Evolutionary conservation across 2,797 vertebrate genomes (phyloP).

Genomic region (Gadopsis marmoratus): DNA sequence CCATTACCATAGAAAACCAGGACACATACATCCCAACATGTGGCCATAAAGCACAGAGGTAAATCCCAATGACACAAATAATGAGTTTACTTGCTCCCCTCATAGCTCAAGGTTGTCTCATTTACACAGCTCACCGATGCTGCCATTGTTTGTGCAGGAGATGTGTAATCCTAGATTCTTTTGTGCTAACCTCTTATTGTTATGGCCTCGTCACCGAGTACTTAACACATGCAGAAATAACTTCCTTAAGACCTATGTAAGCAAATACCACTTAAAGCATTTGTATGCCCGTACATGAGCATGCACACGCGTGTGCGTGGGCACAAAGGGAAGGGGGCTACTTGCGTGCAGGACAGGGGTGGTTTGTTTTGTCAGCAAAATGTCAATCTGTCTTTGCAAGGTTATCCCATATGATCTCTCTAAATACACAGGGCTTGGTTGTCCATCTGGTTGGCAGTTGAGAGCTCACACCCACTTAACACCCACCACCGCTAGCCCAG

Average conservation of each 20-base stretch:
- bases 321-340: constrained; percentile 46
- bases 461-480: constrained; percentile 59
- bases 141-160: constrained; percentile 67
- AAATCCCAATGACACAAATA: constrained; percentile 67
- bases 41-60: constrained; percentile 49
- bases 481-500: constrained; percentile 71
- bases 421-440: constrained; percentile 78
- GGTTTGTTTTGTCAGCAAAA: constrained; percentile 84
- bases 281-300: constrained; percentile 47
- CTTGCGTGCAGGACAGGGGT: constrained; percentile 66
- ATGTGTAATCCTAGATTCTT: constrained; percentile 74
- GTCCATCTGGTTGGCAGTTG: constrained; percentile 83
- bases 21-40: constrained; percentile 19
- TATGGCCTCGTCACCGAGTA: constrained; percentile 64
- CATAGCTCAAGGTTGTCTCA: constrained; percentile 71
- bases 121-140: constrained; percentile 63
- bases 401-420: constrained; percentile 83
- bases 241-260: constrained; percentile 76
- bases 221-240: constrained; percentile 72
- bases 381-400: constrained; percentile 81
- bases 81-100: constrained; percentile 46
- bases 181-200: constrained; percentile 73
- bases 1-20: constrained; percentile 27
- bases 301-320: constrained; percentile 17
- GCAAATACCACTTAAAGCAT: constrained; percentile 75